Evolutionary conservation across 2,113 vertebrate genomes (phyloP).

Genomic region (Bagarius yarrelli): DNA sequence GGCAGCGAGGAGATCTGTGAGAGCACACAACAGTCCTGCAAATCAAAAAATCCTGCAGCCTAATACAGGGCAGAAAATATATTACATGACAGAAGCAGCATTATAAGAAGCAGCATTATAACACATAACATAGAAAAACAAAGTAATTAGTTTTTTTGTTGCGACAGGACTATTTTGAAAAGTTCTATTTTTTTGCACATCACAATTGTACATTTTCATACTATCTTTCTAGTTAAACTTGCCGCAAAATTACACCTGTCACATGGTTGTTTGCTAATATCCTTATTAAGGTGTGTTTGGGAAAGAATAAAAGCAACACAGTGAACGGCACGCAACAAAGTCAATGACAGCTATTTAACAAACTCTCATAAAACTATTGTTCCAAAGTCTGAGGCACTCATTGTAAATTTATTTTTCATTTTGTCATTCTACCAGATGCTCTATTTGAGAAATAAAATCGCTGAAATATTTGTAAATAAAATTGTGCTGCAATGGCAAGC

Average conservation of each 20-base stretch:
- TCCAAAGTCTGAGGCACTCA: constrained; percentile 51
- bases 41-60: background rate
- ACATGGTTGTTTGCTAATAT: background rate
- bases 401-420: constrained; percentile 64
- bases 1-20: background rate
- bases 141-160: background rate
- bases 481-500: constrained; percentile 66
- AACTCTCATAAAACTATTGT: constrained; percentile 50
- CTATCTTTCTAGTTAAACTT: background rate
- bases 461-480: constrained; percentile 64
- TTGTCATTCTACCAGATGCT: constrained; percentile 65
- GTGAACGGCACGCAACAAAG: too few species aligned
- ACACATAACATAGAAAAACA: background rate
- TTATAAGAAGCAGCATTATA: background rate
- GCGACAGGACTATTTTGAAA: background rate
- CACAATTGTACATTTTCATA: background rate
- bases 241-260: background rate
- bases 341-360: constrained; percentile 20
- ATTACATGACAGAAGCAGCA: too few species aligned
- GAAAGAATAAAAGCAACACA: background rate
- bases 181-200: background rate
- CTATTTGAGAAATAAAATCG: constrained; percentile 57
- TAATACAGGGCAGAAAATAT: background rate
- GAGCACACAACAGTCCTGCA: background rate
- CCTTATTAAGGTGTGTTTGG: background rate